A percentile compares a stretch with the other conserved stretches of the same genome.
Conservation (phyloP, 2,113 vertebrate species). For the Panurus biarmicus region DNA sequence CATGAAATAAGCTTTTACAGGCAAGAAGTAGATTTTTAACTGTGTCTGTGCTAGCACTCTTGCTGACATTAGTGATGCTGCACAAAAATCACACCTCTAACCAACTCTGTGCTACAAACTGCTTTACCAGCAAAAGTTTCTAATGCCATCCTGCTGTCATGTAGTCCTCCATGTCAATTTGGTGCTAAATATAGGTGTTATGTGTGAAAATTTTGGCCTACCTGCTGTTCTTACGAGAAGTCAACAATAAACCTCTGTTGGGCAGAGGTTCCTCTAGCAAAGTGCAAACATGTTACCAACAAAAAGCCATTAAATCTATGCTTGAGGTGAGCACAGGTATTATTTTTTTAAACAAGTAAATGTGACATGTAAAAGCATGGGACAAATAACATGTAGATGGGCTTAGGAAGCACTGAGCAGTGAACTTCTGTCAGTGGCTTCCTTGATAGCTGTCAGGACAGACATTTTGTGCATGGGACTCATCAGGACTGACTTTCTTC, state of each 20-base stretch:
- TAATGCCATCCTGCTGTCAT: neutral
- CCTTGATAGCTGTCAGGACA: neutral
- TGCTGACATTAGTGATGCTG: neutral
- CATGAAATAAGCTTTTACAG: neutral
- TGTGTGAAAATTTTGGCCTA: constrained; percentile 26
- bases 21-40: neutral
- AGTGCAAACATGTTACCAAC: neutral
- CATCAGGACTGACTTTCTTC: neutral
- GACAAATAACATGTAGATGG: neutral
- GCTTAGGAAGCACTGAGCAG: neutral
- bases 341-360: neutral
- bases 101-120: neutral
- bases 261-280: neutral
- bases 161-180: constrained; percentile 12
- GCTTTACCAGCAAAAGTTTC: constrained; percentile 21
- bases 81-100: constrained; percentile 33
- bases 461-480: neutral
- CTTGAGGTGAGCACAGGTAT: neutral
- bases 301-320: neutral
- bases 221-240: neutral
- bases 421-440: neutral
- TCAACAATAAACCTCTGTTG: neutral
- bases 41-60: neutral
- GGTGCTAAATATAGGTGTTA: constrained; percentile 48
- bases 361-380: neutral